phyloP scores from a whole-genome alignment of 2,113 vertebrate genomes.

The Callorhinus ursinus region DNA sequence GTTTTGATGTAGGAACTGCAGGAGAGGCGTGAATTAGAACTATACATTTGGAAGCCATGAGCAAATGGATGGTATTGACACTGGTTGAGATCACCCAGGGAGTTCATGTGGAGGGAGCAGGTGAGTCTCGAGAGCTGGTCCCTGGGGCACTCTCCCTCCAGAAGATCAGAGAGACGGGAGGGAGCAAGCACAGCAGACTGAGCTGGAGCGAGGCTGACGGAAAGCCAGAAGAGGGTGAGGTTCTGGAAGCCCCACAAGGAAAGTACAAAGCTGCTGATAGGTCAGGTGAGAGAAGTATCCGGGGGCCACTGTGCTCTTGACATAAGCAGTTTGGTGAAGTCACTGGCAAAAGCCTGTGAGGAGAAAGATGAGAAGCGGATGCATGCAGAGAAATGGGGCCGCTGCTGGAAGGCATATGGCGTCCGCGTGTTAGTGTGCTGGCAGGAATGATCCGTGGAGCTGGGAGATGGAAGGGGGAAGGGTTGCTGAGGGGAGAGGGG shows the following conservation, averaged over 20 bases:
- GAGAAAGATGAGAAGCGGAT: neutral
- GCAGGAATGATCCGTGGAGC: neutral
- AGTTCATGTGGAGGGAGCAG: neutral
- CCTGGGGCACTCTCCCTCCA: neutral
- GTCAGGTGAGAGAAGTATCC: neutral
- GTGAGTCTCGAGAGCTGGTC: neutral
- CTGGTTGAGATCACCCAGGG: neutral
- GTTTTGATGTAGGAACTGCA: neutral
- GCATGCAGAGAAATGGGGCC: neutral
- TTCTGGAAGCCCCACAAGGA: neutral
- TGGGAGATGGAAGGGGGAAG: neutral
- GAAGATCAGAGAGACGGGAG: neutral
- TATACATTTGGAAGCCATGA: neutral
- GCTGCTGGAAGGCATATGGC: neutral
- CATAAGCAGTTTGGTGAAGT: neutral
- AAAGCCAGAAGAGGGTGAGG: neutral
- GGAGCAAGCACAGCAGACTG: neutral
- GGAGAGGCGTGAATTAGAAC: neutral
- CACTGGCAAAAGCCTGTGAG: neutral
- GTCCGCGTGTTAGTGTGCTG: neutral
- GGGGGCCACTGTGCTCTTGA: neutral
- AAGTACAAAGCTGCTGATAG: neutral
- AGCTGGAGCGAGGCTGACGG: neutral
- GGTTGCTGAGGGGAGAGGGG: neutral
- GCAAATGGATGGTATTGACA: neutral